Conservation (phyloP, 2,113 vertebrate species). For the Callorhinus ursinus region DNA sequence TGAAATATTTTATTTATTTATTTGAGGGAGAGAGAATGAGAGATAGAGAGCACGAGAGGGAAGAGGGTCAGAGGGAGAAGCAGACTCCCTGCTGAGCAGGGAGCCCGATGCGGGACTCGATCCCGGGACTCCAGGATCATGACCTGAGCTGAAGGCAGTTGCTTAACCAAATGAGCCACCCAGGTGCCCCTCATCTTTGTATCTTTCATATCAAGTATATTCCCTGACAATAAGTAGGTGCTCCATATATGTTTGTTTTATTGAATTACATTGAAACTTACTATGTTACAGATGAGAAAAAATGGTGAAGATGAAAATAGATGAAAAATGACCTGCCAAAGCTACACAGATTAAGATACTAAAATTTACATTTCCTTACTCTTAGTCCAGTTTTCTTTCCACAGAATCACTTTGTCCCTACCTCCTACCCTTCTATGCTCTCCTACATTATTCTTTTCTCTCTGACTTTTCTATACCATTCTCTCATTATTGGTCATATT, state of each 20-base stretch:
- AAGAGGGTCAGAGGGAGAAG: too few species aligned
- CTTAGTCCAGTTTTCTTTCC: neutral
- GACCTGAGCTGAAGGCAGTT: too few species aligned
- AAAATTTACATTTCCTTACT: neutral
- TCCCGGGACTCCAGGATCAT: too few species aligned
- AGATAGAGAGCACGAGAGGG: too few species aligned
- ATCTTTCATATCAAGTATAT: slow-evolving; percentile 48
- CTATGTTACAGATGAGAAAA: slow-evolving; percentile 37
- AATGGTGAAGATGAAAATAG: neutral
- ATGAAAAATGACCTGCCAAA: slow-evolving; percentile 4
- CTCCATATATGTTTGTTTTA: slow-evolving; percentile 20
- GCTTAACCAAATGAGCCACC: too few species aligned
- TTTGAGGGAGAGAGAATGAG: too few species aligned
- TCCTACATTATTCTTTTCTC: neutral
- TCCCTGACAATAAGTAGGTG: slow-evolving; percentile 29
- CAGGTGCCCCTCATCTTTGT: neutral
- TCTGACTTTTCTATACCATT: neutral
- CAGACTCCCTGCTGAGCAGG: too few species aligned
- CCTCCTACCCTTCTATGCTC: neutral
- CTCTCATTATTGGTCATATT: slow-evolving; percentile 38
- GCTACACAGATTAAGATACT: neutral
- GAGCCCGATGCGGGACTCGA: too few species aligned
- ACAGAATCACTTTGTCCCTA: neutral
- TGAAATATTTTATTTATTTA: too few species aligned
- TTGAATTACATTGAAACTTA: slow-evolving; percentile 37